phyloP scores from a whole-genome alignment of 2,113 vertebrate genomes.

The Macquaria ambigua region DNA sequence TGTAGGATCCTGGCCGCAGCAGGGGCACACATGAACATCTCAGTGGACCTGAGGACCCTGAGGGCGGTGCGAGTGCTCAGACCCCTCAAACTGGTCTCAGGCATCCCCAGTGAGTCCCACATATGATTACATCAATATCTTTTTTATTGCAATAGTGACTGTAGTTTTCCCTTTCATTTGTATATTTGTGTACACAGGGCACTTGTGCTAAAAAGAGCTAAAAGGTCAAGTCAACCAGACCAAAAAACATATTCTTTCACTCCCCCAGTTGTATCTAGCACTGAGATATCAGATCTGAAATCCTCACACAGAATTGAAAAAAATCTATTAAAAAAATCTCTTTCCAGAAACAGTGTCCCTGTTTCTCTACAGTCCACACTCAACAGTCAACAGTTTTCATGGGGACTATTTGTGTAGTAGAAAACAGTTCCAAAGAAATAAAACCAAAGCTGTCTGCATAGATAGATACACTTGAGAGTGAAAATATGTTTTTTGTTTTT shows the following conservation, averaged over 20 bases:
- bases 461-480: neutral
- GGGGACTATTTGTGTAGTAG: neutral
- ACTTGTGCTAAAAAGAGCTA: neutral
- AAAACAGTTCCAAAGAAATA: neutral
- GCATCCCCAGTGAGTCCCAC: conserved; percentile 93
- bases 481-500: neutral
- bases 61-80: conserved; percentile 94
- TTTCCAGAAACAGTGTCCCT: neutral
- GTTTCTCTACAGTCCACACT: neutral
- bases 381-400: neutral
- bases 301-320: neutral
- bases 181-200: neutral
- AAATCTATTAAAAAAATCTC: neutral
- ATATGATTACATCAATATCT: neutral
- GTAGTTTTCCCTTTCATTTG: neutral
- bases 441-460: neutral
- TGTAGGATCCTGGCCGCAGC: conserved; percentile 95
- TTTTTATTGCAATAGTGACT: rapidly evolving
- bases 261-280: too few relatives aligned
- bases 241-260: neutral
- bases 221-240: neutral
- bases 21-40: conserved; percentile 96
- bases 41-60: conserved; percentile 96
- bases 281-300: neutral
- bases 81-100: conserved; percentile 97